Evolutionary conservation across 2,888 invertebrate species (phyloP).

Genomic region (Mythimna lalbum): DNA sequence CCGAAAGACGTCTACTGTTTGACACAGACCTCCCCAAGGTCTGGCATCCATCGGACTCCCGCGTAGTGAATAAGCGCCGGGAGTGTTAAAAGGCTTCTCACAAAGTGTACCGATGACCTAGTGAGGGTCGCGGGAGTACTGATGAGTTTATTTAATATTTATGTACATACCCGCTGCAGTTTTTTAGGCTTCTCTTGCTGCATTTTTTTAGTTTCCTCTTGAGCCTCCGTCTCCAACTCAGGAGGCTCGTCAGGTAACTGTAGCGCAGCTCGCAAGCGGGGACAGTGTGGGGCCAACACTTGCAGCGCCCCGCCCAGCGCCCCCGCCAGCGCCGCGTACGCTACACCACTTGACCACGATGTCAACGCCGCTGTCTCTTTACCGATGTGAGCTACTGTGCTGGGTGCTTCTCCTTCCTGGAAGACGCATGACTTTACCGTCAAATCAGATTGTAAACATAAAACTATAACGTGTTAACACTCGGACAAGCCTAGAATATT

Average conservation of each 20-base stretch:
- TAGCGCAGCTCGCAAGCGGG: conserved; percentile 91
- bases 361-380: conserved; percentile 93
- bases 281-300: conserved; percentile 93
- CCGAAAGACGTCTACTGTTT: too few species aligned
- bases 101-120: too few species aligned
- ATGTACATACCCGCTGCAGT: conserved; percentile 92
- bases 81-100: too few species aligned
- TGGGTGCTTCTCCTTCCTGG: conserved; percentile 82
- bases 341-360: conserved; percentile 95
- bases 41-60: too few species aligned
- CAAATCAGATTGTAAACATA: not conserved
- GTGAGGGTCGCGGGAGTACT: too few species aligned
- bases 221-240: conserved; percentile 72
- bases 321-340: conserved; percentile 87
- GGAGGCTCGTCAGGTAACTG: conserved; percentile 91
- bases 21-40: too few species aligned
- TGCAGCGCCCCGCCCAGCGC: conserved; percentile 93
- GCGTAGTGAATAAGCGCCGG: too few species aligned
- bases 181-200: conserved; percentile 92
- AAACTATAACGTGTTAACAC: not conserved
- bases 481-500: not conserved
- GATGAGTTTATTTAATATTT: not conserved
- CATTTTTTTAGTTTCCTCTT: conserved; percentile 92
- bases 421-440: conserved; percentile 88
- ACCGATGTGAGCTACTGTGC: conserved; percentile 93